Evolutionary conservation across 2,888 invertebrate genomes (phyloP).

Genomic region (Agapetus fuscipes): DNA sequence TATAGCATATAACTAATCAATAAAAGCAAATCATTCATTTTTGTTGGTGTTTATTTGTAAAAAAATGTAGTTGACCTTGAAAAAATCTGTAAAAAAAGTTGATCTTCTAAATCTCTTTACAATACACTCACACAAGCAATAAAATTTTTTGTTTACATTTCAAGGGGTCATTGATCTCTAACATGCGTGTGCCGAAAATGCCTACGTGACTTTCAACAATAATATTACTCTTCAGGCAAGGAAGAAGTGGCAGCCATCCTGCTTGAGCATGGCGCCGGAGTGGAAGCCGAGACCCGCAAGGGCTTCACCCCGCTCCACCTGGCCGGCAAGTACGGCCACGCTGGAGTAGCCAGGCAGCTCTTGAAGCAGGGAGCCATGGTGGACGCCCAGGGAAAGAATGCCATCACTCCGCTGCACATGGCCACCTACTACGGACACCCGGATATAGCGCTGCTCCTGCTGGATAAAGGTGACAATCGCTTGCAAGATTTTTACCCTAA

Average conservation of each 20-base stretch:
- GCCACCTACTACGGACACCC: slow-evolving; percentile 96
- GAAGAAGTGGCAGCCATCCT: slow-evolving; percentile 85
- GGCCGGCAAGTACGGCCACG: slow-evolving; percentile 95
- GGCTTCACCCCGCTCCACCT: slow-evolving; percentile 96
- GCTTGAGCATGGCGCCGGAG: slow-evolving; percentile 82
- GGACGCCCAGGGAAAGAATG: slow-evolving; percentile 87
- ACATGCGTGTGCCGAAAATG: too few species aligned
- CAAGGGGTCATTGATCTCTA: too few species aligned
- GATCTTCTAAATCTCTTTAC: too few species aligned
- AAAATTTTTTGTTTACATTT: too few species aligned
- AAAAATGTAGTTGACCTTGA: too few species aligned
- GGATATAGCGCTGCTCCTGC: slow-evolving; percentile 75
- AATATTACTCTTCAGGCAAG: slow-evolving; percentile 52
- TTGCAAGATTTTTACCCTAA: too few species aligned
- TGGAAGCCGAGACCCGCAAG: slow-evolving; percentile 88
- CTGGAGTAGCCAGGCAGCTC: slow-evolving; percentile 76
- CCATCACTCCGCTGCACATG: slow-evolving; percentile 92
- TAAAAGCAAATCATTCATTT: neutral
- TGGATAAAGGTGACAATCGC: slow-evolving; percentile 76
- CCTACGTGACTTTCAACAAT: too few species aligned
- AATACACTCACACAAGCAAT: too few species aligned
- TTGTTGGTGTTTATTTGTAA: neutral
- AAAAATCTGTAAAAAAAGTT: neutral
- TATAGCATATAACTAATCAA: too few species aligned
- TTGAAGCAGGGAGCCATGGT: slow-evolving; percentile 81